Conservation (phyloP, 2,888 invertebrate genomes). For the Parochlus steinenii region DNA sequence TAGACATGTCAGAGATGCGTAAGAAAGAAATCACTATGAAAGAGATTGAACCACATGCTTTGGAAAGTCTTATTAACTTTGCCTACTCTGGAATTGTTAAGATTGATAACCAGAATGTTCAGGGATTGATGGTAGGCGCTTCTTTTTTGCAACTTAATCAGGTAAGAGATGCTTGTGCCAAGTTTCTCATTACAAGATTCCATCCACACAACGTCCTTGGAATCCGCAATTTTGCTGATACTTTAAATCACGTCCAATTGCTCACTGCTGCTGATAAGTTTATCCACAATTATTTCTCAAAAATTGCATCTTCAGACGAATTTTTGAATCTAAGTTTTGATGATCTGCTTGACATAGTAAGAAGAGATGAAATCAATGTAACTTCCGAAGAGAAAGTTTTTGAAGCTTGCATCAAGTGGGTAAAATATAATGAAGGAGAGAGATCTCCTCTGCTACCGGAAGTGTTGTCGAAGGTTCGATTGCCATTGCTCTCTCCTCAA, state of each 20-base stretch:
- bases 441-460: constrained; percentile 45
- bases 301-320: constrained; percentile 60
- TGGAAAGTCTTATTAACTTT: constrained; percentile 69
- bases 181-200: constrained; percentile 58
- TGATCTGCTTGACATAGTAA: constrained; percentile 51
- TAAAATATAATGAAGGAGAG: constrained; percentile 42
- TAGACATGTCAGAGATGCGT: constrained; percentile 71
- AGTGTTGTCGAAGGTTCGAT: constrained; percentile 54
- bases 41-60: constrained; percentile 60
- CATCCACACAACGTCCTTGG: constrained; percentile 67
- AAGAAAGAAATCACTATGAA: constrained; percentile 66
- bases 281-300: constrained; percentile 62
- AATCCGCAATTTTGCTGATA: constrained; percentile 63
- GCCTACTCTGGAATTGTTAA: constrained; percentile 67
- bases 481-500: constrained; percentile 66
- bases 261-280: constrained; percentile 62
- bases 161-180: constrained; percentile 70
- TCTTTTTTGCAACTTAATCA: constrained; percentile 62
- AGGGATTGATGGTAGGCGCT: constrained; percentile 69
- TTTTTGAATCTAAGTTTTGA: constrained; percentile 43
- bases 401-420: constrained; percentile 70
- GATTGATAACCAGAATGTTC: constrained; percentile 64
- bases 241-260: constrained; percentile 50
- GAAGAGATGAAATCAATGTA: constrained; percentile 61
- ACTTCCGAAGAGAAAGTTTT: constrained; percentile 66